phyloP scores from a whole-genome alignment of 1,140 invertebrate species.

The Drosophila azteca region DNA sequence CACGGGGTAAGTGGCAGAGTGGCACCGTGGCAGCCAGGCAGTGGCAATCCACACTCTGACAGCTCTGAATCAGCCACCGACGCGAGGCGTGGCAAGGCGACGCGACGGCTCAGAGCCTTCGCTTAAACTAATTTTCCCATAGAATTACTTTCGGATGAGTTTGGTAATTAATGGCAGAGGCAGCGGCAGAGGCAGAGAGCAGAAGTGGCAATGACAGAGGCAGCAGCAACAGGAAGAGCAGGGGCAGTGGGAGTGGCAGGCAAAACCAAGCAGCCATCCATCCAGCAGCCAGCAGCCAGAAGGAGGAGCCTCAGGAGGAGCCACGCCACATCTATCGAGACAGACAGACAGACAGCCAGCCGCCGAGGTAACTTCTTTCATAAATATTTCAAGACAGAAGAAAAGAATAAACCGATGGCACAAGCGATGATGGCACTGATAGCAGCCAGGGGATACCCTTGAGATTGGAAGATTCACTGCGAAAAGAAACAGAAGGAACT shows the following conservation, averaged over 20 bases:
- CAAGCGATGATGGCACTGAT: neutral
- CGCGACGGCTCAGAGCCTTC: constrained; percentile 14
- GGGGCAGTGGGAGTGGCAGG: constrained; percentile 45
- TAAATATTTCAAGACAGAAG: constrained; percentile 17
- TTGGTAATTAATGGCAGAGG: constrained; percentile 75
- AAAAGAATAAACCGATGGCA: neutral
- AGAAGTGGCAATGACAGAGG: neutral
- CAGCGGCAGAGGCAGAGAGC: constrained; percentile 11
- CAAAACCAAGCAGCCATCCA: constrained; percentile 21
- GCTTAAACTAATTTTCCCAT: constrained; percentile 78
- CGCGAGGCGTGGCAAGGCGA: constrained; percentile 4
- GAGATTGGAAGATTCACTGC: too few species aligned
- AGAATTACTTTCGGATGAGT: constrained; percentile 78
- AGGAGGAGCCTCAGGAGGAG: neutral
- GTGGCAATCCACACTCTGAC: constrained; percentile 49
- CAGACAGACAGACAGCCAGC: neutral
- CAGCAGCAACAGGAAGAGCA: constrained; percentile 2
- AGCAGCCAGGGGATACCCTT: too few species aligned
- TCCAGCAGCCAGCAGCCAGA: constrained; percentile 1
- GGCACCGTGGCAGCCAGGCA: constrained; percentile 17
- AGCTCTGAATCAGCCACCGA: constrained; percentile 45
- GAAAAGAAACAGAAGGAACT: neutral
- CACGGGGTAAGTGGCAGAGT: neutral
- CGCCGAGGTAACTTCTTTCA: constrained; percentile 13
- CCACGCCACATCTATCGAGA: constrained; percentile 1